Conservation (phyloP, 2,888 invertebrate species). For the Fragum sueziense region DNA sequence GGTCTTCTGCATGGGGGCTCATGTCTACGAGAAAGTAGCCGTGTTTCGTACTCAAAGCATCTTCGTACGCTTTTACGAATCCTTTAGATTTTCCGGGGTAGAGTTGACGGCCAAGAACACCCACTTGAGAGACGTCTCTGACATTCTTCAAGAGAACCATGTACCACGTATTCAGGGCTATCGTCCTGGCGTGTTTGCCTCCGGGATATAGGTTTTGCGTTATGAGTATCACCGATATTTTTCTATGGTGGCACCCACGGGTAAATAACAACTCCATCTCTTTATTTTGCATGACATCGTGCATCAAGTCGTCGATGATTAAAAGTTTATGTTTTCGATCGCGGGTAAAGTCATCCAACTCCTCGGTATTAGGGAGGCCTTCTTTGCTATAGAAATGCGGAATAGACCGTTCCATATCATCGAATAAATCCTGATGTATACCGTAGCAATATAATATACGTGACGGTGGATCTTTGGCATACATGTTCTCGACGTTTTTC, state of each 20-base stretch:
- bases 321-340: constrained; percentile 29
- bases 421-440: constrained; percentile 34
- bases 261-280: no score
- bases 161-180: constrained; percentile 45
- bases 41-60: neutral
- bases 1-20: constrained; percentile 24
- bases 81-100: constrained; percentile 19
- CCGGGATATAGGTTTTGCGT: constrained; percentile 24
- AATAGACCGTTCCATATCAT: constrained; percentile 30
- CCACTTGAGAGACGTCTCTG: constrained; percentile 50
- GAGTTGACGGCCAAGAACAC: constrained; percentile 34
- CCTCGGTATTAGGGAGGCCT: constrained; percentile 24
- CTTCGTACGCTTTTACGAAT: constrained; percentile 25
- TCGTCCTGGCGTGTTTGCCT: constrained; percentile 43
- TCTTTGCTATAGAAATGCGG: constrained; percentile 23
- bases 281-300: constrained; percentile 31
- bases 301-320: constrained; percentile 42
- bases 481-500: constrained; percentile 26
- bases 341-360: constrained; percentile 26
- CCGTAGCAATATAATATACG: constrained; percentile 35
- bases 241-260: constrained; percentile 13
- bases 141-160: constrained; percentile 47
- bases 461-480: constrained; percentile 23
- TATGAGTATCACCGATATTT: constrained; percentile 7
- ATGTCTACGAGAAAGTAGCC: constrained; percentile 33